Percentiles rank a stretch among this genome's conserved stretches.
These are phyloP conservation scores for Aix galericulata DNA, from an alignment of 2,113 vertebrate genomes.

Conservation along the genomic window DNA sequence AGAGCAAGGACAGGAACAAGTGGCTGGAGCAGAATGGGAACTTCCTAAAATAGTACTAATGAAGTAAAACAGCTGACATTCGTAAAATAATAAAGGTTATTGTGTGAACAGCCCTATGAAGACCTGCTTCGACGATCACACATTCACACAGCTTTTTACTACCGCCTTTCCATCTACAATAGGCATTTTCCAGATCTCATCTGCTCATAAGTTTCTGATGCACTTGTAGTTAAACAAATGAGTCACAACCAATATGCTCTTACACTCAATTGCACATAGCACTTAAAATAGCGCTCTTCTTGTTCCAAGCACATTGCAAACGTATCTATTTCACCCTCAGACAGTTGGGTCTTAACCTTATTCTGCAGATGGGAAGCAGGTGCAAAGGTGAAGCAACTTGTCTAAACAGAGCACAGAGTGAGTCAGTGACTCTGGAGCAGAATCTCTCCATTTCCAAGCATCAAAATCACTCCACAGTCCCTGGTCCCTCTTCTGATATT, in stretches of 20 bases:
- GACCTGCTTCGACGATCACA: conserved; percentile 20
- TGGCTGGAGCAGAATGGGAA: conserved; percentile 16
- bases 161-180: background rate
- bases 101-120: conserved; percentile 10
- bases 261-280: conserved; percentile 16
- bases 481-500: accelerated
- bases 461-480: background rate
- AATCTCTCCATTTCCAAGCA: background rate
- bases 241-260: conserved; percentile 52
- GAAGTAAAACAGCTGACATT: conserved; percentile 35
- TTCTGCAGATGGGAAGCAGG: conserved; percentile 4
- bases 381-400: conserved; percentile 8
- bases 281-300: conserved; percentile 30
- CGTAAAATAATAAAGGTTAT: background rate
- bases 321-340: background rate
- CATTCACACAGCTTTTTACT: conserved; percentile 42
- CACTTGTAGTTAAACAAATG: conserved; percentile 54
- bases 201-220: conserved; percentile 33
- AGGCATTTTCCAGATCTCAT: conserved; percentile 42
- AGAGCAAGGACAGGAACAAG: background rate
- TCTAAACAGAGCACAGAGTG: background rate
- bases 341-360: background rate
- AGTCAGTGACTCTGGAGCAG: background rate
- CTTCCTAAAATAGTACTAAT: conserved; percentile 25
- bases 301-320: conserved; percentile 35